Percentiles rank a stretch among this genome's conserved stretches.
Evolutionary conservation across 2,113 vertebrate genomes (phyloP).

Genomic region (Dendropsophus ebraccatus): DNA sequence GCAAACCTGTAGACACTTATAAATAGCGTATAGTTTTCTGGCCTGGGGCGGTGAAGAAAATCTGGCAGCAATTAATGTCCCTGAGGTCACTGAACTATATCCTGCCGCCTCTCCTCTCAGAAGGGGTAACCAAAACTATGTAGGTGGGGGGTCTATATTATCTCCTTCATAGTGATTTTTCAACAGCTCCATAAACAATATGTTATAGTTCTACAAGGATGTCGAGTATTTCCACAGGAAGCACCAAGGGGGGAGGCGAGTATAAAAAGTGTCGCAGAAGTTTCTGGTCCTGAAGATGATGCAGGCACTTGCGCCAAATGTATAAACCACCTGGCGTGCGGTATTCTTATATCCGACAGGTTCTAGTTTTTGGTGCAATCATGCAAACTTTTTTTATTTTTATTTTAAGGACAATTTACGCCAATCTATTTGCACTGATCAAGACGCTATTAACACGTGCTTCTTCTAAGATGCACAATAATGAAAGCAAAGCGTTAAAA

Average conservation of each 20-base stretch:
- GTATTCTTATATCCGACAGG: background rate
- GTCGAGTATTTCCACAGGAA: background rate
- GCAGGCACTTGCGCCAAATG: background rate
- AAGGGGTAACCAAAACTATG: conserved; percentile 31
- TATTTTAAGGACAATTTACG: too few relatives aligned
- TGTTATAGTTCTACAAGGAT: background rate
- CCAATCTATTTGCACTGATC: too few relatives aligned
- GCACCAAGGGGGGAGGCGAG: background rate
- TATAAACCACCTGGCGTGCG: background rate
- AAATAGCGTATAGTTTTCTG: conserved; percentile 20
- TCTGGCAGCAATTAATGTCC: conserved; percentile 56
- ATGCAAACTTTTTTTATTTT: too few relatives aligned
- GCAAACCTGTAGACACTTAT: conserved; percentile 34
- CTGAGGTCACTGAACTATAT: conserved; percentile 49
- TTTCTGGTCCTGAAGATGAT: background rate
- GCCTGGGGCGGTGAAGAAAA: conserved; percentile 8
- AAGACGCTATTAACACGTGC: too few relatives aligned
- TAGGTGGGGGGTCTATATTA: conserved; percentile 23
- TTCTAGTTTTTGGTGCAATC: background rate
- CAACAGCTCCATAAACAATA: background rate
- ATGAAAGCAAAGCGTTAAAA: background rate
- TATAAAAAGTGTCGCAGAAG: background rate
- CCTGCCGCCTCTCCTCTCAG: background rate
- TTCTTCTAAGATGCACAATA: background rate
- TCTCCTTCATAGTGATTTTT: background rate